phyloP scores from a whole-genome alignment of 2,888 invertebrate genomes.

The Campaea margaritaria region DNA sequence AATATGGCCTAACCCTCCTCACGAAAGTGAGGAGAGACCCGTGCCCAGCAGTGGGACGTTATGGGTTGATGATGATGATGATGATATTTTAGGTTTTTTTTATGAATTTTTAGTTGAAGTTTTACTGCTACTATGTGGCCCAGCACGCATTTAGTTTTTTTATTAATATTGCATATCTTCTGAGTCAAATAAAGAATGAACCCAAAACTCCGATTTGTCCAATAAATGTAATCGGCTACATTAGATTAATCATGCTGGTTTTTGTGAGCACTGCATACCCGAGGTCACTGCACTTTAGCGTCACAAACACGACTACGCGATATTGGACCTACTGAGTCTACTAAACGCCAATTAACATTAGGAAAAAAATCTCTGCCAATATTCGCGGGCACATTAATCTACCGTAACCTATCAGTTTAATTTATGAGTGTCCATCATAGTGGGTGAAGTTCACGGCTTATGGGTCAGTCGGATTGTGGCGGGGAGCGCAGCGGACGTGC shows the following conservation, averaged over 20 bases:
- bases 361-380: constrained; percentile 38
- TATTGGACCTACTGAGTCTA: constrained; percentile 34
- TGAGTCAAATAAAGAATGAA: constrained; percentile 3
- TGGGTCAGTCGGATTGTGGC: constrained; percentile 64
- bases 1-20: too few relatives aligned
- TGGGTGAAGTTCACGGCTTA: constrained; percentile 77
- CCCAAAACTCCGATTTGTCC: neutral
- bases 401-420: constrained; percentile 70
- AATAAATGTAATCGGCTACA: constrained; percentile 18
- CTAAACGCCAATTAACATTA: constrained; percentile 39
- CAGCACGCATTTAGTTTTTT: too few relatives aligned
- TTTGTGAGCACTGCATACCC: constrained; percentile 29
- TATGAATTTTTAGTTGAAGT: too few relatives aligned
- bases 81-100: too few relatives aligned
- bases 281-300: constrained; percentile 44
- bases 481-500: constrained; percentile 52
- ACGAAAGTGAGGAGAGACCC: too few relatives aligned
- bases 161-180: neutral
- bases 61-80: too few relatives aligned
- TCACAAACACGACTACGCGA: constrained; percentile 23
- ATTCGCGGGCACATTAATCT: constrained; percentile 59
- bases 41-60: too few relatives aligned
- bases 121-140: too few relatives aligned
- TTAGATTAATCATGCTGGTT: constrained; percentile 14
- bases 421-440: constrained; percentile 72